Evolutionary conservation across 2,797 vertebrate species (phyloP), one percentile per base, ranked within the genome.

Genomic region (Hoplostethus mediterraneus): DNA sequence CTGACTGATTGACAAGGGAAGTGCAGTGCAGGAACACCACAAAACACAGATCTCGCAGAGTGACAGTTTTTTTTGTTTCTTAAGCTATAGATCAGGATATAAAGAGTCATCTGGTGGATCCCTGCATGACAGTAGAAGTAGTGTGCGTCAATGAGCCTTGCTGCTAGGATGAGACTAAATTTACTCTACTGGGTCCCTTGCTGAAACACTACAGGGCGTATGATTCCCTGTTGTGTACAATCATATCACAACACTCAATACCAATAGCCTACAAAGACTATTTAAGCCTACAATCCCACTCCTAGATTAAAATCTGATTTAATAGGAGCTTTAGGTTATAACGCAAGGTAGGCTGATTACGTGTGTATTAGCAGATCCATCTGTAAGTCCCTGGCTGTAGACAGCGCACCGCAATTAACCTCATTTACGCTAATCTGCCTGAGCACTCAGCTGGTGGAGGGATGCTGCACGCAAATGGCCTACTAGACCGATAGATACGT

Each of bases 321-420:
- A 85, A 71, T 69, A 49, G 60, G 66, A 82, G 69, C 65, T 80
- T 75, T 69, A 38, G 70, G 60, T 60, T 58, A 64, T 71, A 71
- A 73, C 76, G 68, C 64, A 77, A 80, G 79, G 67, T 64, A 80
- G 71, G 67, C 44, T 69, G 66, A 70, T 85, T 73, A 52, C 54
- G 65, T 58, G n/a, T 57, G 28, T 59, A 16, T 53, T 9, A 25
- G 31, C 17, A 51, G 45, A 63, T 48, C n/a, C 21, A 55, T 63
- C 5, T 55, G 31, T 31, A 56, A 63, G 64, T 86, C 85, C 82
- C 59, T 14, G 5, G 78, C 79, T 85, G 74, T 63, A 82, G 84
- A 85, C 49, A 17, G 70, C 85, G 63, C 87, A 73, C 63, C 56
- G 77, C 88, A 92, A 92, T 90, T 91, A 91, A 91, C 88, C 91